A percentile compares a stretch with the other conserved stretches of the same genome.
Conservation (phyloP, 2,113 vertebrate genomes). For the Zosterops lateralis region DNA sequence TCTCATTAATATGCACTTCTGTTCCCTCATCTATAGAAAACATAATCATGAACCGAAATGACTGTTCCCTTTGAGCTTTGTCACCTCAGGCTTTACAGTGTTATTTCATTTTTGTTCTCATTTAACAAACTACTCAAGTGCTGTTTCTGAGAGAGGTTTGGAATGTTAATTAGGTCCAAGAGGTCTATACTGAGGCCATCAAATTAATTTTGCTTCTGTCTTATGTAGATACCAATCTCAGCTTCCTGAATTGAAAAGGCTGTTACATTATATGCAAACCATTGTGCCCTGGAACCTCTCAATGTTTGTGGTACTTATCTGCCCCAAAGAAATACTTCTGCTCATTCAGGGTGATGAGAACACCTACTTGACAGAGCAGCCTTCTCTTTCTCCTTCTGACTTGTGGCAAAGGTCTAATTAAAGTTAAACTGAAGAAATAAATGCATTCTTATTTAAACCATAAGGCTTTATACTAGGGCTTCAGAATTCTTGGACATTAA, state of each 20-base stretch:
- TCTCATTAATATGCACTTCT: constrained; percentile 21
- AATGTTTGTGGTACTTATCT: not conserved
- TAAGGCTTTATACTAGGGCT: not conserved
- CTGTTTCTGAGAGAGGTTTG: constrained; percentile 14
- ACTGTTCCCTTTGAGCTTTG: constrained; percentile 26
- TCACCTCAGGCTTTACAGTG: constrained; percentile 32
- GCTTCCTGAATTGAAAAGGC: constrained; percentile 9
- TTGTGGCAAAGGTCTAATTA: not conserved
- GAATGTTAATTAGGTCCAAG: constrained; percentile 45
- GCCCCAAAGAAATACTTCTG: not conserved
- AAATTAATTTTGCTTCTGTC: constrained; percentile 37
- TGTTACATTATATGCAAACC: not conserved
- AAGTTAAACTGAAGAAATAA: not conserved
- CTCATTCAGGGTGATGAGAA: not conserved
- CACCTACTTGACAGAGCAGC: not conserved
- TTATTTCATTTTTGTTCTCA: not conserved
- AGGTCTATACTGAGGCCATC: constrained; percentile 8
- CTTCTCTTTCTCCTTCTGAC: not conserved
- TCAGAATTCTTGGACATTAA: not conserved
- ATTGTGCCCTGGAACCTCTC: not conserved
- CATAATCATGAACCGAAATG: constrained; percentile 3
- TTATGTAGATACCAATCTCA: not conserved
- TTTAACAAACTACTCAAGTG: constrained; percentile 42
- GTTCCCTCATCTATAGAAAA: not conserved
- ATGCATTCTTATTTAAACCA: not conserved